Percentiles rank a stretch among this genome's conserved stretches.
Conservation (phyloP, 2,888 invertebrate species). For the Caenorhabditis japonica region DNA sequence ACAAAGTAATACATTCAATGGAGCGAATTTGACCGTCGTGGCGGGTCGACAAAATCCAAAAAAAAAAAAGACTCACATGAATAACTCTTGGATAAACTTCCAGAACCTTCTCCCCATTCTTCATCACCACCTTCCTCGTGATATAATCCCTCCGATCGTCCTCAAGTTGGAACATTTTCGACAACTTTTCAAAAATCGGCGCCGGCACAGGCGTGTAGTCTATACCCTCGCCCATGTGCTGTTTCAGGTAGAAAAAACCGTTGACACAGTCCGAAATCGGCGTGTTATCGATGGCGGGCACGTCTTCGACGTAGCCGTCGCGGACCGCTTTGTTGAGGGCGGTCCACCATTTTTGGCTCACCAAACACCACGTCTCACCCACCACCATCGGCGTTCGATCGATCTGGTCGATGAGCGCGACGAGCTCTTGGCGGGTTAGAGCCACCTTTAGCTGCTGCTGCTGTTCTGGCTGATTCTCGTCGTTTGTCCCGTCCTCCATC, state of each 20-base stretch:
- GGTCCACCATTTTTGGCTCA: constrained; percentile 66
- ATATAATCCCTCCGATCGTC: constrained; percentile 67
- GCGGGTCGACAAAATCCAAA: too few species aligned
- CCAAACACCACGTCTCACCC: constrained; percentile 58
- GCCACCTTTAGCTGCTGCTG: too few species aligned
- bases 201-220: constrained; percentile 66
- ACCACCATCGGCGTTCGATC: constrained; percentile 36
- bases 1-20: too few species aligned
- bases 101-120: constrained; percentile 35
- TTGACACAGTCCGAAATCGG: constrained; percentile 49
- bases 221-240: constrained; percentile 54
- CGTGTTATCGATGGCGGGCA: constrained; percentile 59
- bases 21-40: too few species aligned
- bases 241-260: constrained; percentile 45
- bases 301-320: constrained; percentile 52
- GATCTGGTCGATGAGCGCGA: constrained; percentile 36
- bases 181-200: constrained; percentile 42
- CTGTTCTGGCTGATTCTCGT: too few species aligned
- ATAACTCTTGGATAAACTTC: constrained; percentile 69
- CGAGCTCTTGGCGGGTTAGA: constrained; percentile 31
- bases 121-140: constrained; percentile 56
- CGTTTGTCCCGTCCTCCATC: constrained; percentile 32
- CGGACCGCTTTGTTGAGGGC: constrained; percentile 43
- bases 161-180: constrained; percentile 54
- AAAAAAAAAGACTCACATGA: constrained; percentile 64